Percentiles rank a stretch among this genome's conserved stretches.
These are phyloP conservation scores for Neolamprologus sp. DNA, from an alignment of 2,113 vertebrate genomes.

Conservation along the genomic window DNA sequence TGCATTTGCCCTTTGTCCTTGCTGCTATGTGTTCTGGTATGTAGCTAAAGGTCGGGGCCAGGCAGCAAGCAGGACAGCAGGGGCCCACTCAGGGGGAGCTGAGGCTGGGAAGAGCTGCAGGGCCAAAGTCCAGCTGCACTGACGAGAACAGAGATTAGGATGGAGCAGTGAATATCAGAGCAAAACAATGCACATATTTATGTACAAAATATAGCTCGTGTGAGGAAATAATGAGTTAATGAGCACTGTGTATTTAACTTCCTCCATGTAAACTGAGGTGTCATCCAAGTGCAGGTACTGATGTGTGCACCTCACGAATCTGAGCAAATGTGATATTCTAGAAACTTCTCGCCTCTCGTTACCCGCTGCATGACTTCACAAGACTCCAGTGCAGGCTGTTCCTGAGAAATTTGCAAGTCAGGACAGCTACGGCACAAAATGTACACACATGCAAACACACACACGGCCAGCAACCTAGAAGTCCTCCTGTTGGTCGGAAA, in stretches of 20 bases:
- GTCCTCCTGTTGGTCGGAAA: slow-evolving; percentile 21
- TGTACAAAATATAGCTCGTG: not conserved
- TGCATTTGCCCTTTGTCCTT: slow-evolving; percentile 69
- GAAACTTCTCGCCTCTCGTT: slow-evolving; percentile 17
- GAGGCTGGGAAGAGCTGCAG: slow-evolving; percentile 16
- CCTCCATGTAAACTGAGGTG: not conserved
- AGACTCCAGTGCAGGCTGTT: slow-evolving; percentile 23
- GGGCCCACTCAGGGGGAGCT: slow-evolving; percentile 57
- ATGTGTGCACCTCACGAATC: not conserved
- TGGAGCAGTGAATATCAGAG: not conserved
- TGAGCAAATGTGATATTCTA: slow-evolving; percentile 22
- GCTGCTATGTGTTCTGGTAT: slow-evolving; percentile 73
- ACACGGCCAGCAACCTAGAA: not conserved
- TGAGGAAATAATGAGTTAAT: not conserved
- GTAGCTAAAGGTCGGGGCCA: slow-evolving; percentile 72
- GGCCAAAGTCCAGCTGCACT: slow-evolving; percentile 43
- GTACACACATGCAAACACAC: not conserved
- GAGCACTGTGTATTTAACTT: not conserved
- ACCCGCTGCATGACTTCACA: slow-evolving; percentile 42
- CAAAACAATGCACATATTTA: slow-evolving; percentile 14
- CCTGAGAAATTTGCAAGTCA: slow-evolving; percentile 53
- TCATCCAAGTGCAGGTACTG: not conserved
- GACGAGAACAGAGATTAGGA: slow-evolving; percentile 2
- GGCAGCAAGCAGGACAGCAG: slow-evolving; percentile 46
- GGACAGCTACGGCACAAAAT: slow-evolving; percentile 23